Percentiles rank a stretch among this genome's conserved stretches.
phyloP scores from a whole-genome alignment of 2,888 invertebrate species.

The Clunio marinus region DNA sequence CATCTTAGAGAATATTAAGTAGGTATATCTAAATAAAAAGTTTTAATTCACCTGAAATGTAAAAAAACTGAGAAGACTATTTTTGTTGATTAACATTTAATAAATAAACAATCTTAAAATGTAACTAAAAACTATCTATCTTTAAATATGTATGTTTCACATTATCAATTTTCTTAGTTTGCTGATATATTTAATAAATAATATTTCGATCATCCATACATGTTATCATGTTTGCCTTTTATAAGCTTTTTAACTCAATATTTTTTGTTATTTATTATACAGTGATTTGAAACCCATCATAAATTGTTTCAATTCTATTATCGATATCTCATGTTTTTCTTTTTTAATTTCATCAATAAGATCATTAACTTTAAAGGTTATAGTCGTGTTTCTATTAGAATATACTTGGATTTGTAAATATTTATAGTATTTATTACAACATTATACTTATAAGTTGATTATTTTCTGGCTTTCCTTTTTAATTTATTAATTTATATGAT shows the following conservation, averaged over 20 bases:
- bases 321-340: background rate
- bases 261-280: constrained; percentile 30
- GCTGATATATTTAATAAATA: constrained; percentile 13
- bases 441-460: constrained; percentile 20
- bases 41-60: background rate
- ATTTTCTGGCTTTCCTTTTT: background rate
- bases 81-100: constrained; percentile 39
- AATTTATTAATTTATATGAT: too few relatives aligned
- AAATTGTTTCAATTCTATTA: background rate
- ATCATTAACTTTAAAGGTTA: constrained; percentile 16
- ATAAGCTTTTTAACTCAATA: constrained; percentile 37
- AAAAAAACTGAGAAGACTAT: constrained; percentile 1
- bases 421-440: constrained; percentile 29
- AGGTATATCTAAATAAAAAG: background rate
- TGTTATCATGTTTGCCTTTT: constrained; percentile 32
- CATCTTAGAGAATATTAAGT: too few relatives aligned
- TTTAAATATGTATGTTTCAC: constrained; percentile 25
- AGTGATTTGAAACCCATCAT: constrained; percentile 29
- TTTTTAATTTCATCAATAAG: background rate
- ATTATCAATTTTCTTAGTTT: constrained; percentile 14
- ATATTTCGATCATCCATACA: constrained; percentile 1
- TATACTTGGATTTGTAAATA: constrained; percentile 23
- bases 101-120: constrained; percentile 39
- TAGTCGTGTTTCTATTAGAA: constrained; percentile 38
- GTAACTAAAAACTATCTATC: constrained; percentile 40